phyloP scores from a whole-genome alignment of 2,797 vertebrate species.

The Brachyrhaphis roseni region DNA sequence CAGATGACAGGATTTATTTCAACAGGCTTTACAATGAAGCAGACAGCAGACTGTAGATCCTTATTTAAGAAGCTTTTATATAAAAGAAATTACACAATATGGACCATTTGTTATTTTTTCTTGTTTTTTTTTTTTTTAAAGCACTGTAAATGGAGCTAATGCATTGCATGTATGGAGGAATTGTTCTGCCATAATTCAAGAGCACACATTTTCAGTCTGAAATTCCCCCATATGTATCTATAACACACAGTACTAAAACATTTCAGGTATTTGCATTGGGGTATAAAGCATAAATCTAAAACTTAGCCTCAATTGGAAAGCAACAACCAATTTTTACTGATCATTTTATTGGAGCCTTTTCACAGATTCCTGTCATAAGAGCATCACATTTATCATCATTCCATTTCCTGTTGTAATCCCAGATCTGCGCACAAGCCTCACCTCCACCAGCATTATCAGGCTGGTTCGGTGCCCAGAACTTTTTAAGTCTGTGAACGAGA shows the following conservation, averaged over 20 bases:
- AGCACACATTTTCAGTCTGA: no score
- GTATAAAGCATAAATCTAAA: neutral
- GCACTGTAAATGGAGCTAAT: no score
- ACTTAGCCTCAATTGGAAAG: neutral
- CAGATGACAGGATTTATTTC: neutral
- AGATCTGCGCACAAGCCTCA: no score
- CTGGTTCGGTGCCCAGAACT: rapidly evolving
- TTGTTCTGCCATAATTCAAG: no score
- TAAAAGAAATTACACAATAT: neutral
- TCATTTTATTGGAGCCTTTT: neutral
- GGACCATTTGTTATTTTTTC: no score
- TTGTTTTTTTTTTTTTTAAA: no score
- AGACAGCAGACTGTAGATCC: neutral
- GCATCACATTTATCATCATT: neutral
- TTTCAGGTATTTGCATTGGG: no score
- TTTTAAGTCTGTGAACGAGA: no score
- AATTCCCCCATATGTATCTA: no score
- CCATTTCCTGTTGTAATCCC: neutral
- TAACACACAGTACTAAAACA: no score
- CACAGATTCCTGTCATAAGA: neutral
- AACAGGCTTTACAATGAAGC: neutral
- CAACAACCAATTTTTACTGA: neutral
- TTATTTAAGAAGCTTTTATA: neutral
- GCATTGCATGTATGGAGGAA: no score
- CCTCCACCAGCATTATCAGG: no score